These are phyloP conservation scores for Axinella damicornis DNA, from an alignment of 37 sponge, comb jelly and placozoan genomes.

Conservation along the genomic window DNA sequence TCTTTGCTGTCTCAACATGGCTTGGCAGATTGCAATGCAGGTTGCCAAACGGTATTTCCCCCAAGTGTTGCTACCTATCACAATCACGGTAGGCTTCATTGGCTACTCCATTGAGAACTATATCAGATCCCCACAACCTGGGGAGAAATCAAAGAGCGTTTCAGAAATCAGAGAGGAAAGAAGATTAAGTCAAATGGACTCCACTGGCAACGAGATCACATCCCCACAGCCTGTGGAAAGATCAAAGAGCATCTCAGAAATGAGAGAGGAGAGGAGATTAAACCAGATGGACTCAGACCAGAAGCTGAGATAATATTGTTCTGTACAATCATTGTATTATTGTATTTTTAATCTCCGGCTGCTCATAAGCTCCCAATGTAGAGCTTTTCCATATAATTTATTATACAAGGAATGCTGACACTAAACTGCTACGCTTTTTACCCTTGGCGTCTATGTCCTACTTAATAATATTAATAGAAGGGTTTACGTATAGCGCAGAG, in stretches of 20 bases:
- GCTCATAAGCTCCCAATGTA: too few relatives aligned
- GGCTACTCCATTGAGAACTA: slow-evolving; percentile 66
- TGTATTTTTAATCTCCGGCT: too few relatives aligned
- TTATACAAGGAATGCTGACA: too few relatives aligned
- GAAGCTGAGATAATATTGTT: too few relatives aligned
- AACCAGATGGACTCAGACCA: slow-evolving; percentile 28
- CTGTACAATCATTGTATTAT: too few relatives aligned
- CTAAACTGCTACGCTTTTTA: too few relatives aligned
- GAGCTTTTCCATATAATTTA: too few relatives aligned
- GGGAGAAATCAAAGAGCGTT: slow-evolving; percentile 28
- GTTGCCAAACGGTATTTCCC: slow-evolving; percentile 55
- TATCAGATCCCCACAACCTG: slow-evolving; percentile 17
- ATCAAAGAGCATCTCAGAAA: slow-evolving; percentile 37
- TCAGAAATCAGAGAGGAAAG: slow-evolving; percentile 61
- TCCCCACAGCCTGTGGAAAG: not conserved
- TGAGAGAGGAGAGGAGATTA: slow-evolving; percentile 62
- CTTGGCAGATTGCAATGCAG: slow-evolving; percentile 35
- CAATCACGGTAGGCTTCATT: slow-evolving; percentile 78
- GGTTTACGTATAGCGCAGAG: too few relatives aligned
- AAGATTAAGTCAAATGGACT: slow-evolving; percentile 39
- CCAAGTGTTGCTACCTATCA: slow-evolving; percentile 76
- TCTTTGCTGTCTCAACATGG: too few relatives aligned
- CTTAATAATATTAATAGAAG: too few relatives aligned
- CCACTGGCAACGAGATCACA: not conserved
- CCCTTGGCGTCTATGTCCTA: too few relatives aligned